These are phyloP conservation scores for Pseudorhiza aurosa DNA, from an alignment of 30 jellyfish, hydroid and myxozoan genomes.

Conservation along the genomic window DNA sequence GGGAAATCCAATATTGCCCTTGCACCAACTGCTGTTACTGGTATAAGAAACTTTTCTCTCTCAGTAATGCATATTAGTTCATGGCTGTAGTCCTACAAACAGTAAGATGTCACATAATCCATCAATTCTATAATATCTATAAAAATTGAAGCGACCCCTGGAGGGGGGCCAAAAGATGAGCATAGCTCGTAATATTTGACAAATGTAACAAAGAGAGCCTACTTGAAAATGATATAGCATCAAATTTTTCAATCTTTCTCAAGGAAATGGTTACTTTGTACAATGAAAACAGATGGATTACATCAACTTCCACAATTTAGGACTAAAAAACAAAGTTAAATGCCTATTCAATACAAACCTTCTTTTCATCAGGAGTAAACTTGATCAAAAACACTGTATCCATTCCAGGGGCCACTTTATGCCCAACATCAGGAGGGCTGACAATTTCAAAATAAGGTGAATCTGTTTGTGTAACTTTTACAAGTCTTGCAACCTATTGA, in stretches of 20 bases:
- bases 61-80: slow-evolving; percentile 97
- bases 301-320: too few relatives aligned
- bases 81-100: slow-evolving; percentile 85
- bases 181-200: too few relatives aligned
- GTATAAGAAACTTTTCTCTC: slow-evolving; percentile 96
- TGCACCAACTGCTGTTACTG: slow-evolving; percentile 96
- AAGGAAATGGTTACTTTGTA: too few relatives aligned
- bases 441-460: slow-evolving; percentile 89
- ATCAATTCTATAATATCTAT: neutral
- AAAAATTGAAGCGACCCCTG: too few relatives aligned
- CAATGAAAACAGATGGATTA: too few relatives aligned
- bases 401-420: slow-evolving; percentile 99
- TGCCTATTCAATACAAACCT: slow-evolving; percentile 68
- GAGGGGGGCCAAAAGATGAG: too few relatives aligned
- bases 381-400: slow-evolving; percentile 76
- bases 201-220: too few relatives aligned
- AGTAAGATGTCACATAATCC: neutral
- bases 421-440: slow-evolving; percentile 95
- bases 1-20: slow-evolving; percentile 97
- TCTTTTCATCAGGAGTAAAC: slow-evolving; percentile 93
- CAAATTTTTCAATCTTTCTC: too few relatives aligned
- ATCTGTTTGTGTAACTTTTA: slow-evolving; percentile 85
- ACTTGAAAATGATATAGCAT: too few relatives aligned
- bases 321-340: too few relatives aligned
- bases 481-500: slow-evolving; percentile 91